Evolutionary conservation across 92 coral and sea anemone genomes (phyloP).

Genomic region (Epizoanthus scotinus): DNA sequence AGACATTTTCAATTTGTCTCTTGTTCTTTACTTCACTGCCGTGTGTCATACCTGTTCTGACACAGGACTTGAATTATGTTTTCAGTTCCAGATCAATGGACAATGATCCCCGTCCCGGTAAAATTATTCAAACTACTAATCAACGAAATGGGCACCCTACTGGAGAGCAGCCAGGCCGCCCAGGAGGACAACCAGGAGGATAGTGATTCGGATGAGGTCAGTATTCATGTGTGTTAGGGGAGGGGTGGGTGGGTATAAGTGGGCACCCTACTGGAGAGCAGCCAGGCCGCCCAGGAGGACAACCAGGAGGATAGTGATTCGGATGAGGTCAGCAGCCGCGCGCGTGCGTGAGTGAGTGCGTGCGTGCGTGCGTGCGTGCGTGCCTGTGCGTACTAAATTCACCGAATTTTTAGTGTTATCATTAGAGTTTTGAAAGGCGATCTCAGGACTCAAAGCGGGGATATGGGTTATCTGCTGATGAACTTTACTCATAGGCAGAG

Average conservation of each 20-base stretch:
- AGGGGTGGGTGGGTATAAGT: not conserved
- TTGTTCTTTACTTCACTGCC: not conserved
- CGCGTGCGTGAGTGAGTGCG: no score
- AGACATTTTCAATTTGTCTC: not conserved
- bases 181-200: constrained; percentile 80
- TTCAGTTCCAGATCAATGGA: constrained; percentile 96
- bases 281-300: constrained; percentile 58
- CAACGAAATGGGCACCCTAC: constrained; percentile 80
- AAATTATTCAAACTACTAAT: constrained; percentile 89
- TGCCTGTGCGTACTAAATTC: not conserved
- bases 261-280: constrained; percentile 56
- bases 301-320: constrained; percentile 72
- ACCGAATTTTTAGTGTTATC: no score
- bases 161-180: constrained; percentile 67
- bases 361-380: not conserved
- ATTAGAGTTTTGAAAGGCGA: no score
- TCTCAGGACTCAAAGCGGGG: no score
- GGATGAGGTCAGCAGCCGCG: constrained; percentile 63
- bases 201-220: constrained; percentile 69
- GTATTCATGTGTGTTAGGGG: not conserved
- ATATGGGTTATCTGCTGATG: no score
- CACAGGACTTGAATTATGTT: not conserved
- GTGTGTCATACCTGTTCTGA: no score
- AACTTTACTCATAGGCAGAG: not conserved
- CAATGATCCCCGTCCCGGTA: constrained; percentile 88